Base-by-base conservation (phyloP, 2,888 invertebrate species). In the Lingula anatina region DNA sequence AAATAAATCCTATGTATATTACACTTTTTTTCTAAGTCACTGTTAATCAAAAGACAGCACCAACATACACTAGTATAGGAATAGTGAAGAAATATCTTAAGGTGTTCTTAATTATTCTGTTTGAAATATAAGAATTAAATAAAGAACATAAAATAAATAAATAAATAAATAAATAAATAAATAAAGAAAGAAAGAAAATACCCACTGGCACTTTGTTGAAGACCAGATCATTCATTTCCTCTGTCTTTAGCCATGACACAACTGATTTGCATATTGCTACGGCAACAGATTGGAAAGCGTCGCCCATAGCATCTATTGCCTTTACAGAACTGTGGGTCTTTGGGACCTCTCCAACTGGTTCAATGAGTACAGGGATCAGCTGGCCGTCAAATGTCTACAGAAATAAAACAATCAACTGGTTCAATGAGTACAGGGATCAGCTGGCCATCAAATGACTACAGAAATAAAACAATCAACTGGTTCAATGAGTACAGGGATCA, bases 381-480 rank as follows among this genome's bases (percentile, higher is more conserved):
- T 53, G 41, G 31, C 62, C 36, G 5, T 51, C 50, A n/a, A n/a
- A n/a, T 18, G 54, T 44, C 44, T 56, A 50, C 60, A 59, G 52
- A 23, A 54, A 48, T 23, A 40, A 3, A 27, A 4, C n/a, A n/a
- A n/a, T n/a, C 37, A 5, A 50, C 49, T 26, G 15, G n/a, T 21
- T 59, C 60, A n/a, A 64, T 48, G 46, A 56, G 60, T 3, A 65
- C 55, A 20, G 61, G 64, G 3, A 65, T 49, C n/a, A 63, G 48
- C 21, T 53, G 41, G 31, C 62, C 36, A 5, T 51, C 50, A n/a
- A n/a, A n/a, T 18, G 54, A 42, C 44, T 56, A 50, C 60, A 59
- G 52, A 23, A 54, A 48, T 23, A 40, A 3, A 27, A 4, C n/a
- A n/a, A n/a, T n/a, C 37, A 5, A 50, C 49, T 26, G 15, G n/a